A percentile compares a stretch with the other conserved stretches of the same genome.
These are phyloP conservation scores for Cygnus olor DNA, from an alignment of 2,797 vertebrate genomes.

Conservation along the genomic window DNA sequence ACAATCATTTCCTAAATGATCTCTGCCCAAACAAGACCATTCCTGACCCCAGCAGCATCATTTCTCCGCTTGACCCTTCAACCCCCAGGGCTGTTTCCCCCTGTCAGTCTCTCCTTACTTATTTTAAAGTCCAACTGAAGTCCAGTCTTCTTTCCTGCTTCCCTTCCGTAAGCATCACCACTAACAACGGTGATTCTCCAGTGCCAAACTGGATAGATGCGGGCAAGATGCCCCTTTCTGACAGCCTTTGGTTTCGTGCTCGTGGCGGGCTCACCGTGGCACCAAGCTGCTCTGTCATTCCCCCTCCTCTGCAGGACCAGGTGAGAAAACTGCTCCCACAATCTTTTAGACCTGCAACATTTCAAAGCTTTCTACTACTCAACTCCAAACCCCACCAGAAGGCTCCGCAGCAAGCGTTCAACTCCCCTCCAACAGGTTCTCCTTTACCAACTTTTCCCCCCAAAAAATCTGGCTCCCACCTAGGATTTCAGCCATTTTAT, in stretches of 20 bases:
- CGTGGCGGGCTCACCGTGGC: background rate
- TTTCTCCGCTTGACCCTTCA: background rate
- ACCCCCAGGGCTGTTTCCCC: background rate
- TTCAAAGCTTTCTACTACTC: background rate
- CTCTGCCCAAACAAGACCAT: background rate
- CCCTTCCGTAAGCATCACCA: background rate
- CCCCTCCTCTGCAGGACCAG: no score
- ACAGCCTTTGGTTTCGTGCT: background rate
- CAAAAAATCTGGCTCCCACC: background rate
- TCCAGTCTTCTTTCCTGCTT: background rate
- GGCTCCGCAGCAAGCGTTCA: background rate
- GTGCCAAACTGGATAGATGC: background rate
- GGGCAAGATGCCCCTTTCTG: background rate
- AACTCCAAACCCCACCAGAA: background rate
- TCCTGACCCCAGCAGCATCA: background rate
- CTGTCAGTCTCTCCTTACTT: background rate
- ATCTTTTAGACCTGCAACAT: background rate
- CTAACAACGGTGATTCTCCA: background rate
- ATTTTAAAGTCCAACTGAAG: background rate
- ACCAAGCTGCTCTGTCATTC: background rate
- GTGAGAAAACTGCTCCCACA: background rate
- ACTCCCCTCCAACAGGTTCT: background rate
- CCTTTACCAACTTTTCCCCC: background rate
- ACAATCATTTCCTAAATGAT: background rate
- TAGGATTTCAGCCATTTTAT: background rate